Conservation (phyloP, 2,888 invertebrate genomes). For the Glaucopsyche alexis region DNA sequence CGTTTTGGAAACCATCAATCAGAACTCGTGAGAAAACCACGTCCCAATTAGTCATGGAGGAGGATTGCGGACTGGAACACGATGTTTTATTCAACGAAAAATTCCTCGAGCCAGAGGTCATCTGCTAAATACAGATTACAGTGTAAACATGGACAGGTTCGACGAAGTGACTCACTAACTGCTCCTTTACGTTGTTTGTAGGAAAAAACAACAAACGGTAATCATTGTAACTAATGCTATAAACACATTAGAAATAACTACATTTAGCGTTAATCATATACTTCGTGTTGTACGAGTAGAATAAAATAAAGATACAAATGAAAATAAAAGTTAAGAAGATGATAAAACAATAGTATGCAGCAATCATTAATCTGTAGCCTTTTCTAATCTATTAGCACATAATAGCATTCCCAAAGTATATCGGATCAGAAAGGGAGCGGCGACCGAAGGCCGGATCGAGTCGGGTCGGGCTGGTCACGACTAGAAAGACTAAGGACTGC, state of each 20-base stretch:
- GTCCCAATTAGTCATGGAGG: slow-evolving; percentile 21
- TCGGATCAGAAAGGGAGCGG: slow-evolving; percentile 66
- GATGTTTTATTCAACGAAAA: slow-evolving; percentile 42
- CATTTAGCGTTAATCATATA: background rate
- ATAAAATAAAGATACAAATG: background rate
- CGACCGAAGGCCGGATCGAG: slow-evolving; percentile 59
- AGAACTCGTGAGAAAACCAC: slow-evolving; percentile 24
- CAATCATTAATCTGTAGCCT: background rate
- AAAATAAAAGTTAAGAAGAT: background rate
- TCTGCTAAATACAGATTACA: slow-evolving; percentile 33
- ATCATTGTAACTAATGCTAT: background rate
- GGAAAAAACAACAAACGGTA: background rate
- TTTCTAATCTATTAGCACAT: background rate
- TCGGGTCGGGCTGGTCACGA: slow-evolving; percentile 59
- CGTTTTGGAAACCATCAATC: slow-evolving; percentile 28
- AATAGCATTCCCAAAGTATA: slow-evolving; percentile 43
- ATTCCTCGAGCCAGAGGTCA: slow-evolving; percentile 38
- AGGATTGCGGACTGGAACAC: slow-evolving; percentile 32
- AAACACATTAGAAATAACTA: background rate
- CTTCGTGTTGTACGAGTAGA: background rate
- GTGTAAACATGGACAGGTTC: slow-evolving; percentile 34
- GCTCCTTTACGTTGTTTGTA: background rate
- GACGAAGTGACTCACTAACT: background rate
- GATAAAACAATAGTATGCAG: background rate
- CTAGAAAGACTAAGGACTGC: slow-evolving; percentile 58